These are phyloP conservation scores for Mus spicilegus DNA, from an alignment of 2,113 vertebrate genomes.

Conservation along the genomic window DNA sequence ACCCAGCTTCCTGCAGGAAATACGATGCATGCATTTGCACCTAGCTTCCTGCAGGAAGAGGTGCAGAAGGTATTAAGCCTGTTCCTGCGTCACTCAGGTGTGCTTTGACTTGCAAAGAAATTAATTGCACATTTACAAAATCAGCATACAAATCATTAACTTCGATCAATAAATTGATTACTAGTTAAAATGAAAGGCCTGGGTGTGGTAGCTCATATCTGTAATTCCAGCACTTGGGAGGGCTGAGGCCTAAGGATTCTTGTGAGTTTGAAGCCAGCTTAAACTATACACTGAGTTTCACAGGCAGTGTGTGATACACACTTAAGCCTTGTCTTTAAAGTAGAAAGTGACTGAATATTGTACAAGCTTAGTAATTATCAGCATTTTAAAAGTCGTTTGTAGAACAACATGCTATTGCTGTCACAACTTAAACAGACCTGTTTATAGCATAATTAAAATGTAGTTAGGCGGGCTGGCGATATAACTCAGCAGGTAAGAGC, in stretches of 20 bases:
- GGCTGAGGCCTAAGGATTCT: not conserved
- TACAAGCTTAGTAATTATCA: not conserved
- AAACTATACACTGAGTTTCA: not conserved
- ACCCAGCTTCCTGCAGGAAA: no score
- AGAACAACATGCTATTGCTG: not conserved
- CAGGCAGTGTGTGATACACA: not conserved
- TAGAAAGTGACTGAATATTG: not conserved
- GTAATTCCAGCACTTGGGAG: not conserved
- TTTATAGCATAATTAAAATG: not conserved
- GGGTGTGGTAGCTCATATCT: no score
- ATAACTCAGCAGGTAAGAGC: no score
- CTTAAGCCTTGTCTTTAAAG: not conserved
- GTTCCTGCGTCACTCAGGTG: not conserved
- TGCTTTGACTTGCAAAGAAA: not conserved
- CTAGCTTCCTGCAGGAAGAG: not conserved
- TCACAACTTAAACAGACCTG: not conserved
- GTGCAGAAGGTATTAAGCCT: not conserved
- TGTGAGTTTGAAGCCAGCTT: not conserved
- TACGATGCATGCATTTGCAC: no score
- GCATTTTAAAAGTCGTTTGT: not conserved
- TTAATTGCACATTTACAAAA: not conserved
- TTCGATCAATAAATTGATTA: constrained; percentile 9
- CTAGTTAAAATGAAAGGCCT: constrained; percentile 16
- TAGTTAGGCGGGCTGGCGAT: not conserved
- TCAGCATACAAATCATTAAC: not conserved